phyloP scores from a whole-genome alignment of 2,113 vertebrate species.

The Benitochromis conjunctus region DNA sequence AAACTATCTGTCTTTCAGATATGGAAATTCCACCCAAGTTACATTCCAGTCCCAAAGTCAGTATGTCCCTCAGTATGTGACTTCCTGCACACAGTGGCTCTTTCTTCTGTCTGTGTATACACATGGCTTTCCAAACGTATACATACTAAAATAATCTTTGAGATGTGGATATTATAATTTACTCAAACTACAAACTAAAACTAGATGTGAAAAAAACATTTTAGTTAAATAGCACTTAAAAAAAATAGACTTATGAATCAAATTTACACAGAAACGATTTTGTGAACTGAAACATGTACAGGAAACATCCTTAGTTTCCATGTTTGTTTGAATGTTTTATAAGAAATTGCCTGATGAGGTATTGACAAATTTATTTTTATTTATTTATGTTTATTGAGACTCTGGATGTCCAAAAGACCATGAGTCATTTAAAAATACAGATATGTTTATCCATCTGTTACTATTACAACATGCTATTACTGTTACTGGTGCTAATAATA shows the following conservation, averaged over 20 bases:
- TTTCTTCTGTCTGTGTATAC: neutral
- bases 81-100: neutral
- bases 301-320: fast-evolving
- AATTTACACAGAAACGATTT: neutral
- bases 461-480: neutral
- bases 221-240: neutral
- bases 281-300: neutral
- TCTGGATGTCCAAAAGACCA: neutral
- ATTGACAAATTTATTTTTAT: too few relatives aligned
- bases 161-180: neutral
- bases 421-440: neutral
- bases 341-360: neutral
- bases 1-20: neutral
- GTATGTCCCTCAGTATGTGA: neutral
- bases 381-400: neutral
- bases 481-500: neutral
- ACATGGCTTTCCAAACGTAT: neutral
- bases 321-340: neutral
- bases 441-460: neutral
- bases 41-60: neutral
- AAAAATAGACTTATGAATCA: neutral
- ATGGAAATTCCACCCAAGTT: constrained; percentile 40
- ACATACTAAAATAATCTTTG: neutral
- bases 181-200: neutral
- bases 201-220: neutral